A percentile compares a stretch with the other conserved stretches of the same genome.
Evolutionary conservation across 2,797 vertebrate genomes (phyloP).

Genomic region (Hydrolagus colliei): DNA sequence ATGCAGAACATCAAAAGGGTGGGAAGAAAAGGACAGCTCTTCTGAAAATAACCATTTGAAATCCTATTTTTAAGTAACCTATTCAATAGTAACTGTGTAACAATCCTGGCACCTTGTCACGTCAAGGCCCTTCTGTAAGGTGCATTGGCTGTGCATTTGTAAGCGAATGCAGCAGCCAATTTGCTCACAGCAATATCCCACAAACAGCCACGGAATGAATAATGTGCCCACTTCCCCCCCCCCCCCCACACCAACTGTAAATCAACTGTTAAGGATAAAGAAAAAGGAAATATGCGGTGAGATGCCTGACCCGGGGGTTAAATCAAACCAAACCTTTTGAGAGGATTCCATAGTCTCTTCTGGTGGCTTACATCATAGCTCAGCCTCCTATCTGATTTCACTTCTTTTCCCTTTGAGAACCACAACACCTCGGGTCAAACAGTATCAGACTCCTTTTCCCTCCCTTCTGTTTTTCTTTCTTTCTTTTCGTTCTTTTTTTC

Average conservation of each 20-base stretch:
- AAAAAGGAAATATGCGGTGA: neutral
- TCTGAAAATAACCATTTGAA: neutral
- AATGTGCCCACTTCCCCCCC: neutral
- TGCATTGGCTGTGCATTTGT: too few relatives aligned
- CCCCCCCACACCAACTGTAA: neutral
- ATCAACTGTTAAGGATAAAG: neutral
- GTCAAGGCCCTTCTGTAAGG: too few relatives aligned
- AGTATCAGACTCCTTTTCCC: constrained; percentile 18
- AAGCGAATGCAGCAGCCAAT: too few relatives aligned
- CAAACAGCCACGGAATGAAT: too few relatives aligned
- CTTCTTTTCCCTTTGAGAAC: constrained; percentile 7
- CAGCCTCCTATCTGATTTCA: constrained; percentile 25
- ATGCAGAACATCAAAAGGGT: neutral
- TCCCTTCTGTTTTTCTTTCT: neutral
- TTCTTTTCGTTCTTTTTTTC: constrained; percentile 14
- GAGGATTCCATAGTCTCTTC: constrained; percentile 6
- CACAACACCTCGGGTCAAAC: constrained; percentile 29
- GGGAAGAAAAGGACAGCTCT: neutral
- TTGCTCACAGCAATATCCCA: too few relatives aligned
- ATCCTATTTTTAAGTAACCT: neutral
- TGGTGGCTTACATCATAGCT: constrained; percentile 16
- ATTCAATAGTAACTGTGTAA: neutral
- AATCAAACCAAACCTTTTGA: constrained; percentile 21
- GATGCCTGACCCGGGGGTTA: constrained; percentile 26
- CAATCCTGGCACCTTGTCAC: too few relatives aligned